A percentile compares a stretch with the other conserved stretches of the same genome.
Conservation (phyloP, 2,888 invertebrate genomes). For the Mechanitis messenoides region DNA sequence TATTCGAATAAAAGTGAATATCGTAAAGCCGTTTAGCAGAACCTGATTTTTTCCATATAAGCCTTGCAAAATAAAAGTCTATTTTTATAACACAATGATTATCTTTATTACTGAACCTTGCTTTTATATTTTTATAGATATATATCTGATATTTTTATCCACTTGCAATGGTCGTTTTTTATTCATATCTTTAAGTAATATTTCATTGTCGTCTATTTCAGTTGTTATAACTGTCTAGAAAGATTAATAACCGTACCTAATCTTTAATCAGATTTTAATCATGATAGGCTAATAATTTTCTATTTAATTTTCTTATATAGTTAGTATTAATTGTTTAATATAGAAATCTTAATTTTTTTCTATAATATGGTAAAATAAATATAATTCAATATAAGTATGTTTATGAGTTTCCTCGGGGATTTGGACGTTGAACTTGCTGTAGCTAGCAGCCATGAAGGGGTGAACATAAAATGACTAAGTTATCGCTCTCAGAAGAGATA, state of each 20-base stretch:
- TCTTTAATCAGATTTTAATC: conserved; percentile 1
- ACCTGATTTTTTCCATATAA: background rate
- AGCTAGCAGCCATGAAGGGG: conserved; percentile 60
- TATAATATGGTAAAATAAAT: conserved; percentile 41
- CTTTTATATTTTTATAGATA: too few species aligned
- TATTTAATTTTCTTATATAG: conserved; percentile 1
- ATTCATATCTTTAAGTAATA: background rate
- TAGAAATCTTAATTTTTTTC: conserved; percentile 30
- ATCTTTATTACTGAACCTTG: too few species aligned
- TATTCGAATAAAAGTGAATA: conserved; percentile 19
- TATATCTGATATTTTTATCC: too few species aligned
- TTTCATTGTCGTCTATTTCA: background rate
- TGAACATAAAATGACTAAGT: conserved; percentile 75
- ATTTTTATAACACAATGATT: background rate
- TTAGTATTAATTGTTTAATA: background rate
- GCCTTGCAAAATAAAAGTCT: background rate
- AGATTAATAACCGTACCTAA: background rate
- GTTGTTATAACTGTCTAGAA: background rate
- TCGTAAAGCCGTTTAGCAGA: conserved; percentile 13
- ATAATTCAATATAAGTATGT: conserved; percentile 54
- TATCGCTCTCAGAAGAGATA: conserved; percentile 73
- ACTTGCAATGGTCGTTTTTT: too few species aligned
- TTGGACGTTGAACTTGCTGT: conserved; percentile 62
- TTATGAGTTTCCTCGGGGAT: conserved; percentile 65
- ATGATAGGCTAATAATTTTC: conserved; percentile 2